Conservation (phyloP, 2,113 vertebrate species). For the Hymenochirus boettgeri region DNA sequence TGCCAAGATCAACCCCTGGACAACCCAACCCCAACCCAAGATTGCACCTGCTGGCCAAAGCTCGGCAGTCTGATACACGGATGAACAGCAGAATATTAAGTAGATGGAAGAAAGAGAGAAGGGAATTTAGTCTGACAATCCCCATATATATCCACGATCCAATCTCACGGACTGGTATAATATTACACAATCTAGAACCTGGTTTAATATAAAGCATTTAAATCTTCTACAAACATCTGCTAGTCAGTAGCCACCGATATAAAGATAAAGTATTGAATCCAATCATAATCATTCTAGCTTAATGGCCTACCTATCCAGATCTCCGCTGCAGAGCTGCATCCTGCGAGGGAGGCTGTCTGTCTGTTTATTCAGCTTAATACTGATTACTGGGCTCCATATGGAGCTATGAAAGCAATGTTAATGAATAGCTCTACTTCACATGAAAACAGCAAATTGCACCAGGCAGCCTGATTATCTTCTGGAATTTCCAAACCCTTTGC, state of each 20-base stretch:
- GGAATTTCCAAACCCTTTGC: not conserved
- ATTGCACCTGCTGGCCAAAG: too few species aligned
- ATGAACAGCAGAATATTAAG: too few species aligned
- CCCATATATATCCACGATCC: too few species aligned
- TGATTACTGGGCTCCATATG: conserved; percentile 34
- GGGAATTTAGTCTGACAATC: too few species aligned
- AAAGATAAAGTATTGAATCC: conserved; percentile 24
- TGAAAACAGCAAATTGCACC: conserved; percentile 33
- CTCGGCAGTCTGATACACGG: too few species aligned
- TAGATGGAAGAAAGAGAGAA: too few species aligned
- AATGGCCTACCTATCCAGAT: not conserved
- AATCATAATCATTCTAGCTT: conserved; percentile 12
- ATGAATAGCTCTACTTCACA: conserved; percentile 20
- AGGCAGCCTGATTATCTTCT: conserved; percentile 18
- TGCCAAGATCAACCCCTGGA: too few species aligned
- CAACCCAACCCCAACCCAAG: too few species aligned
- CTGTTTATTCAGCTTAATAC: conserved; percentile 40
- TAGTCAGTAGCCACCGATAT: not conserved
- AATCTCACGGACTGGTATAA: too few species aligned
- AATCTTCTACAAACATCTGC: not conserved
- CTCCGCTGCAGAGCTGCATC: conserved; percentile 1
- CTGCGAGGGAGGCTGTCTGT: conserved; percentile 8
- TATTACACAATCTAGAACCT: not conserved
- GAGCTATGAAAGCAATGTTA: conserved; percentile 35
- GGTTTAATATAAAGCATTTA: not conserved